Percentiles rank a stretch among this genome's conserved stretches.
Evolutionary conservation across 2,888 invertebrate genomes (phyloP).

Genomic region (Sarcophaga caerulescens): DNA sequence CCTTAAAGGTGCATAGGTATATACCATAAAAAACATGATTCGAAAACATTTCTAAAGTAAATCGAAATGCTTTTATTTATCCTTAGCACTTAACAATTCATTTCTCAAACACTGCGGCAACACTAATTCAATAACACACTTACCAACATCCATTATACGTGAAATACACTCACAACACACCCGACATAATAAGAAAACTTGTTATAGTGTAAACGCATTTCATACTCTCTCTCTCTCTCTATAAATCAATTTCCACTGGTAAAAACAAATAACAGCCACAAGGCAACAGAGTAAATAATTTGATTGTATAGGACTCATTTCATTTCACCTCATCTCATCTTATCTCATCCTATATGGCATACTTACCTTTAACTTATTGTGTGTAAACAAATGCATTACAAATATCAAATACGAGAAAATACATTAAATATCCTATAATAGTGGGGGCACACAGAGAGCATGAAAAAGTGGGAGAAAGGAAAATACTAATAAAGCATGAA

Average conservation of each 20-base stretch:
- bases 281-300: not conserved
- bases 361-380: constrained; percentile 22
- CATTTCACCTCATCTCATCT: not conserved
- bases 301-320: constrained; percentile 13
- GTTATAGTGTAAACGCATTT: constrained; percentile 10
- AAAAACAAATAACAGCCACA: not conserved
- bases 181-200: too few relatives aligned
- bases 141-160: not conserved
- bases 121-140: not conserved
- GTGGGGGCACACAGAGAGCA: too few relatives aligned
- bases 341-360: not conserved
- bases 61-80: too few relatives aligned
- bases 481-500: too few relatives aligned
- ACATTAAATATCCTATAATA: too few relatives aligned
- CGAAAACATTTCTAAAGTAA: too few relatives aligned
- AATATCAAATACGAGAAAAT: too few relatives aligned
- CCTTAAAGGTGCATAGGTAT: too few relatives aligned
- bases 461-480: too few relatives aligned
- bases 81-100: not conserved
- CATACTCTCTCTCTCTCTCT: not conserved
- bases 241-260: constrained; percentile 37
- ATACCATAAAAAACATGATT: too few relatives aligned
- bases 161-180: too few relatives aligned
- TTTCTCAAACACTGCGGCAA: not conserved
- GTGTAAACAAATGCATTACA: constrained; percentile 30